Evolutionary conservation across 1,140 invertebrate species (phyloP).

Genomic region (Steinernema feltiae): DNA sequence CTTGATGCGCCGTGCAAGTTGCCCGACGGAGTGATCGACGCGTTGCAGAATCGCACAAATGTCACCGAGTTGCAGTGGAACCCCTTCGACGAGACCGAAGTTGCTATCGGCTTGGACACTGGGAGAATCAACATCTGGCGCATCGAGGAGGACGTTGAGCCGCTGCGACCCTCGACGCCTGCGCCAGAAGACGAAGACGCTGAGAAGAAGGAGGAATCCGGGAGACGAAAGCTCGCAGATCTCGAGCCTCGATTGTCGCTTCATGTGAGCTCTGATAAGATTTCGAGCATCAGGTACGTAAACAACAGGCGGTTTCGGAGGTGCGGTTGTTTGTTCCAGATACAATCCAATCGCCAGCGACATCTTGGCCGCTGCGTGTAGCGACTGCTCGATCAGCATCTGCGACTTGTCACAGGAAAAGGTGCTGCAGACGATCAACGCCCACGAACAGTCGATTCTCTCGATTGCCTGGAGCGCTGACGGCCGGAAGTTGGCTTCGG

Average conservation of each 20-base stretch:
- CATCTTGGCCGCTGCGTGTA: conserved; percentile 58
- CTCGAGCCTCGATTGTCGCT: conserved; percentile 10
- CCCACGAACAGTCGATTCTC: conserved; percentile 48
- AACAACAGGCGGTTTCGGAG: neutral
- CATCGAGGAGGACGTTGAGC: conserved; percentile 27
- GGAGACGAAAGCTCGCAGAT: conserved; percentile 9
- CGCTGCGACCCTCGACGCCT: conserved; percentile 11
- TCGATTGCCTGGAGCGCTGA: conserved; percentile 59
- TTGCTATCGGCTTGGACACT: conserved; percentile 56
- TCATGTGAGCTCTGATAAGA: conserved; percentile 18
- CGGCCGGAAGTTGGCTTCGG: conserved; percentile 58
- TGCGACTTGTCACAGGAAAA: conserved; percentile 57
- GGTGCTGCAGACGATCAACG: conserved; percentile 34
- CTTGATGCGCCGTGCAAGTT: conserved; percentile 52
- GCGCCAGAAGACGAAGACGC: conserved; percentile 10
- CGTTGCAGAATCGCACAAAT: conserved; percentile 58
- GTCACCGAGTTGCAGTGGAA: conserved; percentile 60
- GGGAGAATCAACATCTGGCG: conserved; percentile 41
- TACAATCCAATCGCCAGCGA: conserved; percentile 60
- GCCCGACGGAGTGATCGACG: conserved; percentile 57
- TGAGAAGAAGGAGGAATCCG: conserved; percentile 15
- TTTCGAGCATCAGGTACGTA: conserved; percentile 8
- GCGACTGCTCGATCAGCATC: conserved; percentile 58
- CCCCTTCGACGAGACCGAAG: conserved; percentile 59
- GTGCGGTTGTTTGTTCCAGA: conserved; percentile 26